A percentile compares a stretch with the other conserved stretches of the same genome.
These are phyloP conservation scores for Heterodera schachtii DNA, from an alignment of 1,140 invertebrate species.

Conservation along the genomic window DNA sequence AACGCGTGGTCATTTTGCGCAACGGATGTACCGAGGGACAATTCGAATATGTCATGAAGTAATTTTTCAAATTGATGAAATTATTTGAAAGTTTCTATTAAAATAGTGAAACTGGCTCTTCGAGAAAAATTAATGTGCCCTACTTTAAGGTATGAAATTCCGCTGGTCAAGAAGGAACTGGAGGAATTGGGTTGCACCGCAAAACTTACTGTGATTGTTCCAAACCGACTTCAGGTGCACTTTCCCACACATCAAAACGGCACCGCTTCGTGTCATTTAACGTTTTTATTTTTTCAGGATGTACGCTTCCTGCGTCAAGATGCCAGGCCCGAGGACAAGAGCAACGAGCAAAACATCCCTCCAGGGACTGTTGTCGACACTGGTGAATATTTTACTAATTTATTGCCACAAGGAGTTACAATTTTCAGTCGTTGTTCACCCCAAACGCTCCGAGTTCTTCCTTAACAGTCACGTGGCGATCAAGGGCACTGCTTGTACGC, in stretches of 20 bases:
- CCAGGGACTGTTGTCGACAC: conserved; percentile 19
- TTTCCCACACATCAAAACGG: not conserved
- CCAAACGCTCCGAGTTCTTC: conserved; percentile 22
- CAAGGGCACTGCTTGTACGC: conserved; percentile 34
- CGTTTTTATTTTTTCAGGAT: not conserved
- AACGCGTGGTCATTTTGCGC: conserved; percentile 6
- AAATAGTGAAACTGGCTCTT: too few species aligned
- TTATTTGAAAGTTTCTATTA: not conserved
- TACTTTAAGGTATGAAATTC: conserved; percentile 15
- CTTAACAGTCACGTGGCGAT: conserved; percentile 35
- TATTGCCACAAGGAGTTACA: not conserved
- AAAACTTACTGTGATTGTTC: conserved; percentile 9
- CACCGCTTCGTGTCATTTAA: not conserved
- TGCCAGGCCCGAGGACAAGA: not conserved
- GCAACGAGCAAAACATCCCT: conserved; percentile 13
- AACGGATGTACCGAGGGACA: conserved; percentile 10
- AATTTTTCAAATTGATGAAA: not conserved
- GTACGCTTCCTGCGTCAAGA: conserved; percentile 10
- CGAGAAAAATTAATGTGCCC: conserved; percentile 7
- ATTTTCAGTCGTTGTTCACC: conserved; percentile 10
- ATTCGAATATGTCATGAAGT: conserved; percentile 15
- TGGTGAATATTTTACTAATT: not conserved
- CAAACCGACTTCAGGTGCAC: conserved; percentile 11
- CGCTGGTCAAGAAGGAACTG: not conserved
- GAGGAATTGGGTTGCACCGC: not conserved